Conservation (phyloP, 2,113 vertebrate genomes). For the Serilophus lunatus region DNA sequence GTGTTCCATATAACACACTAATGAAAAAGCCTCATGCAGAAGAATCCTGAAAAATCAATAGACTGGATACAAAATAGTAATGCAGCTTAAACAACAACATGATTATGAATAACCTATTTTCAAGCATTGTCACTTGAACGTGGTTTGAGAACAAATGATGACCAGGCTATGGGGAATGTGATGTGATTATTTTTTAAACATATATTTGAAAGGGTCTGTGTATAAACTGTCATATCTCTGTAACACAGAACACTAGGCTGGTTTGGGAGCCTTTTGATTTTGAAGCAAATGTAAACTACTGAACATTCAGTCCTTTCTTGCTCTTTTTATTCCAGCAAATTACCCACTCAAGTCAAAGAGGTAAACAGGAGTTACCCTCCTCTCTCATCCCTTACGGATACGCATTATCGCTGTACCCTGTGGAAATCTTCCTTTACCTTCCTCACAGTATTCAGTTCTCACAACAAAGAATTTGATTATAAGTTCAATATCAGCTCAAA, state of each 20-base stretch:
- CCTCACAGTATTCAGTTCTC: conserved; percentile 5
- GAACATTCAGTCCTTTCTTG: neutral
- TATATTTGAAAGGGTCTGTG: neutral
- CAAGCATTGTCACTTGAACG: neutral
- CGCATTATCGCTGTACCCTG: neutral
- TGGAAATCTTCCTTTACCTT: conserved; percentile 13
- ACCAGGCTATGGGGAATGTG: neutral
- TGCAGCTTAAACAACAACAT: conserved; percentile 35
- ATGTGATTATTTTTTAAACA: neutral
- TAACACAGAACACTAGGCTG: neutral
- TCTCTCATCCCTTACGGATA: neutral
- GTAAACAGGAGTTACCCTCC: neutral
- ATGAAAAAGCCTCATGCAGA: conserved; percentile 36
- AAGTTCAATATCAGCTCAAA: neutral
- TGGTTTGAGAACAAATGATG: conserved; percentile 12
- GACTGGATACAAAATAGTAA: conserved; percentile 6
- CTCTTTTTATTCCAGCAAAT: neutral
- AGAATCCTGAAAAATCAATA: conserved; percentile 53
- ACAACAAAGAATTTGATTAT: conserved; percentile 2
- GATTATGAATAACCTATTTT: conserved; percentile 41
- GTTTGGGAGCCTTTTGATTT: neutral
- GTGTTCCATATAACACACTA: conserved; percentile 4
- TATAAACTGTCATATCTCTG: neutral
- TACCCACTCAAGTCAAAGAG: neutral
- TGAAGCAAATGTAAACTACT: neutral